Evolutionary conservation across 2,888 invertebrate genomes (phyloP), one percentile per base, ranked within the genome.

Genomic region (Cactoblastis cactorum): DNA sequence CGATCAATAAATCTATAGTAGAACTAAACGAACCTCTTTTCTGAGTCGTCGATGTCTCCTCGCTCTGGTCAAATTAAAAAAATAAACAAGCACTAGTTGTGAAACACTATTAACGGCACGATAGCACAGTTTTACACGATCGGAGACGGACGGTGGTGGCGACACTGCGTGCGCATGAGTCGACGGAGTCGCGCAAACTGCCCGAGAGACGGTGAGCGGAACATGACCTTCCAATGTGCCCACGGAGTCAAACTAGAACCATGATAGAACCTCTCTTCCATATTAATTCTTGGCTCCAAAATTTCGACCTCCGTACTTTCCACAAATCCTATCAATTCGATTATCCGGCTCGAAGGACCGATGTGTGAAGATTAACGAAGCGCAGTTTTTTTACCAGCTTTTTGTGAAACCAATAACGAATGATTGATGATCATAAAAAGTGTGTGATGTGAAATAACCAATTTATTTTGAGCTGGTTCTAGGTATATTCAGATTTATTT

Each of bases 51-150:
- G 68, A 59, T 59, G 66, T 56, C 59, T 62, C 61, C 68, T 61
- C 22, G 66, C 59, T 49, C 62, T 59, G 64, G 63, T 66, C 58
- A 55, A 61, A 74, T 74, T 71, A 59, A 65, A 74, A 75, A 81
- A 77, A 76, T 74, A 71, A 83, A 80, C 82, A 79, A 67, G 71
- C 84, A 85, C 83, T 73, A 17, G 32, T 74, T 76, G 76, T 75
- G 74, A 78, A 82, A 81, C 86, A 86, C 86, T 73, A 60, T 69
- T 80, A 83, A 84, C 83, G 81, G 76, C 83, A 83, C 83, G 74
- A 71, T 80, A 71, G 67, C 74, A 79, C 80, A 77, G 69, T 65
- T 74, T 67, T 67, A 75, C 83, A 80, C 79, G 80, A 76, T 76
- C 75, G 76, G 65, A 52, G 65, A 61, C 59, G 53, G 57, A 49